Conservation (phyloP, 2,113 vertebrate species). For the Columba livia region DNA sequence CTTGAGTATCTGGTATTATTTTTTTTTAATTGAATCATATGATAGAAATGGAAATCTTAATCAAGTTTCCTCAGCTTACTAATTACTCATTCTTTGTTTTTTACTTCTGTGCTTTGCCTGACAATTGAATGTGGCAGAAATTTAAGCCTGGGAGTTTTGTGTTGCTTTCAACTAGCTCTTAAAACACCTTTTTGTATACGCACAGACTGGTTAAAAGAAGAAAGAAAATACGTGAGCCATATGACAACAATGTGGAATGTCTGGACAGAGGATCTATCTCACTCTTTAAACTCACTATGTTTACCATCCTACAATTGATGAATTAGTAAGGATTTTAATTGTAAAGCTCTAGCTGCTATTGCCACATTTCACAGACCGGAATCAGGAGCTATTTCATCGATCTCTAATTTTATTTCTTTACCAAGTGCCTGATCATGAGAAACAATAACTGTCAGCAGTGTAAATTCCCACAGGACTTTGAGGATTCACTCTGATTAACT, state of each 20-base stretch:
- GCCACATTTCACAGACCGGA: neutral
- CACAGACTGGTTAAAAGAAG: neutral
- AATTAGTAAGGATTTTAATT: slow-evolving; percentile 55
- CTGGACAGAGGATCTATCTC: neutral
- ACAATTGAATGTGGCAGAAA: neutral
- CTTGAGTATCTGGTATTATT: neutral
- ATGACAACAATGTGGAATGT: neutral
- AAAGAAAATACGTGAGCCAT: neutral
- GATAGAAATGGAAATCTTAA: slow-evolving; percentile 49
- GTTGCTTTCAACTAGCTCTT: neutral
- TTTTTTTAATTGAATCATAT: slow-evolving; percentile 36
- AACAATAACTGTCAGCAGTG: slow-evolving; percentile 55
- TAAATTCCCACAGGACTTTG: slow-evolving; percentile 34
- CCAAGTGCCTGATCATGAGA: slow-evolving; percentile 43
- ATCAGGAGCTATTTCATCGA: slow-evolving; percentile 36
- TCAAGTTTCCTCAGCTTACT: slow-evolving; percentile 9
- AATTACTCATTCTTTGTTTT: slow-evolving; percentile 38
- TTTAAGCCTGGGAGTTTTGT: neutral
- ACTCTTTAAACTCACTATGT: neutral
- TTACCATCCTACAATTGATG: neutral
- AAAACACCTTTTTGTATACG: neutral
- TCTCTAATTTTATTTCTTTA: slow-evolving; percentile 49
- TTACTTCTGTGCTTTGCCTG: neutral
- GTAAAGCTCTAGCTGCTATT: neutral
- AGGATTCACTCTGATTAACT: slow-evolving; percentile 54